Evolutionary conservation across 23 tunicate species (phyloP).

Genomic region (Halocynthia roretzi): DNA sequence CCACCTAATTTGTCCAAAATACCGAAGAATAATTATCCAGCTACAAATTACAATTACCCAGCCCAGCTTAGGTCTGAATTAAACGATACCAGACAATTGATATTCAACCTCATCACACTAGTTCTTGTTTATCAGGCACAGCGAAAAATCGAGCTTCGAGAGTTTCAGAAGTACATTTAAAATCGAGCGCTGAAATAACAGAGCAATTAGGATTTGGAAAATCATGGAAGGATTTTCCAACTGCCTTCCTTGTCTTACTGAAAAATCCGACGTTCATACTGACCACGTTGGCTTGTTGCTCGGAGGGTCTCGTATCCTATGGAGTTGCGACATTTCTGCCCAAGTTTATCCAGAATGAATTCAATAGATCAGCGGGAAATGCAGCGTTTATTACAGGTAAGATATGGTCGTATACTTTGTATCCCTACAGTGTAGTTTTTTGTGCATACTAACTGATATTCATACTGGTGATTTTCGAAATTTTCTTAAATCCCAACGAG

Average conservation of each 20-base stretch:
- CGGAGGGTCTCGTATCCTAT: constrained; percentile 51
- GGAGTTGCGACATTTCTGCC: constrained; percentile 82
- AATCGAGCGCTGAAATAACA: constrained; percentile 33
- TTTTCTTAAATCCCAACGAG: too few species aligned
- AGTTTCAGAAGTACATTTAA: constrained; percentile 40
- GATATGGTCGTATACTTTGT: background rate
- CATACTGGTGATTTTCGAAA: background rate
- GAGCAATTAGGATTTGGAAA: constrained; percentile 37
- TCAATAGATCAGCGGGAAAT: constrained; percentile 61
- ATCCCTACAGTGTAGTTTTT: background rate
- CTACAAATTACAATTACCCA: too few species aligned
- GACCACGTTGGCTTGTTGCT: constrained; percentile 33
- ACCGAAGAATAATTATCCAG: too few species aligned
- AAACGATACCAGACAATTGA: background rate
- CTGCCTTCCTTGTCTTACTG: constrained; percentile 28
- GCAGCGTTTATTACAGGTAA: constrained; percentile 81
- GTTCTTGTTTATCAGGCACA: constrained; percentile 26
- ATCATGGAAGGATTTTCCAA: constrained; percentile 62
- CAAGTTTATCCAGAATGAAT: constrained; percentile 65
- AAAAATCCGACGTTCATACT: constrained; percentile 58
- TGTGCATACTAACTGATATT: background rate
- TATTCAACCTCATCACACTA: background rate
- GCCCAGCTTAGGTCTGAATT: too few species aligned
- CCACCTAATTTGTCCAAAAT: too few species aligned
- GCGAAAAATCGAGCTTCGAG: constrained; percentile 13